Percentiles rank a stretch among this genome's conserved stretches.
These are phyloP conservation scores for Macrotis lagotis DNA, from an alignment of 2,113 vertebrate species.

Conservation along the genomic window DNA sequence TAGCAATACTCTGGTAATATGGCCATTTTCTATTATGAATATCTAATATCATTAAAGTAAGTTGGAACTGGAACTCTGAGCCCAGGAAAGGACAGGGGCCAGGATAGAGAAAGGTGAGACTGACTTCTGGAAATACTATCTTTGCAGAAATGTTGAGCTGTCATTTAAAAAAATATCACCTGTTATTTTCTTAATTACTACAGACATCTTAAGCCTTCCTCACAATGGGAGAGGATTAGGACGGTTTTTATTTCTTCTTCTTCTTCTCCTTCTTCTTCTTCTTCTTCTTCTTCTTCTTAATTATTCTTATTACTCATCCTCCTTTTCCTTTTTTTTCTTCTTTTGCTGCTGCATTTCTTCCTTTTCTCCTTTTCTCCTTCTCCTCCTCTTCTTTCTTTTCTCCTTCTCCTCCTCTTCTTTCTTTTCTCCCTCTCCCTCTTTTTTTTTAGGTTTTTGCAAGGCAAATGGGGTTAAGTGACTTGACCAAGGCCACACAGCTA, in stretches of 20 bases:
- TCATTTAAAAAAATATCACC: not conserved
- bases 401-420: not conserved
- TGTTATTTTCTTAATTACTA: not conserved
- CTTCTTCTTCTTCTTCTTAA: no score
- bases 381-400: not conserved
- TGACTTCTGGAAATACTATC: not conserved
- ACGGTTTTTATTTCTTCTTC: not conserved
- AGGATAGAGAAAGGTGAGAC: not conserved
- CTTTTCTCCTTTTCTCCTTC: no score
- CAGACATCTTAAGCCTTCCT: not conserved
- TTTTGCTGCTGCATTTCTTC: no score
- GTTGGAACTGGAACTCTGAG: not conserved
- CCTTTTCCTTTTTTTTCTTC: no score
- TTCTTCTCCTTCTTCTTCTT: not conserved
- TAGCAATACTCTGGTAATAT: not conserved
- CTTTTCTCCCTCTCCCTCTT: no score
- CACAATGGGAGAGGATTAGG: not conserved
- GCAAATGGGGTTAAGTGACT: no score
- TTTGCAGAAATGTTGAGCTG: conserved; percentile 33
- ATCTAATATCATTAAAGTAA: not conserved
- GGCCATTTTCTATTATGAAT: not conserved
- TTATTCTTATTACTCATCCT: no score
- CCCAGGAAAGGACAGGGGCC: not conserved
- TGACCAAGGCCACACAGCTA: no score
- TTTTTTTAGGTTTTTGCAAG: no score